A percentile compares a stretch with the other conserved stretches of the same genome.
Conservation (phyloP, 2,888 invertebrate species). For the Harpalus rufipes region DNA sequence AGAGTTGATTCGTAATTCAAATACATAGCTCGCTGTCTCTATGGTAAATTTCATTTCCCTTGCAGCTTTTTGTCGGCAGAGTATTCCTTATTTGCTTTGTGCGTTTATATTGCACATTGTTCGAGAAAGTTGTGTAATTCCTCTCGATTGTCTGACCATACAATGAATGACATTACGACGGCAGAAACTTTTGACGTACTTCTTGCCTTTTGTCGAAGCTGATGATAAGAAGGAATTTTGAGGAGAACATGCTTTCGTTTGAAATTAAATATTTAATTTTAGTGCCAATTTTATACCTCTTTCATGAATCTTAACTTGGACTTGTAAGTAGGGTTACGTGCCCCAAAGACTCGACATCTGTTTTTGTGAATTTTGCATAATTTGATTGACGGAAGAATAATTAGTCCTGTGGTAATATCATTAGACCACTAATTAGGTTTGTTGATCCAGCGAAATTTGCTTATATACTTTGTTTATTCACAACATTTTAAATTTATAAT, state of each 20-base stretch:
- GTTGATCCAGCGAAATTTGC: constrained; percentile 18
- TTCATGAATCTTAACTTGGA: constrained; percentile 47
- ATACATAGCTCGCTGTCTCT: too few species aligned
- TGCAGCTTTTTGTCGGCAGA: constrained; percentile 1
- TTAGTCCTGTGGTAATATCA: constrained; percentile 29
- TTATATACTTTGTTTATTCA: constrained; percentile 27
- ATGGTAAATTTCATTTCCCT: background rate
- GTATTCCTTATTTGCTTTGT: constrained; percentile 47
- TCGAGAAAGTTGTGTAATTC: constrained; percentile 46
- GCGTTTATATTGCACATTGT: constrained; percentile 52
- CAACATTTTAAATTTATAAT: constrained; percentile 17
- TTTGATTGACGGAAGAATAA: constrained; percentile 47
- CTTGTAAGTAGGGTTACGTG: constrained; percentile 31
- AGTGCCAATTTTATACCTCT: constrained; percentile 54
- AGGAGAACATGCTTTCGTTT: constrained; percentile 30
- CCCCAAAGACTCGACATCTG: constrained; percentile 29
- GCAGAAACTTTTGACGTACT: constrained; percentile 13
- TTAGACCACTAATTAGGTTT: constrained; percentile 41
- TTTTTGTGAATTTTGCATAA: constrained; percentile 46
- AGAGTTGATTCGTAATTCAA: too few species aligned
- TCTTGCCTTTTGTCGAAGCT: constrained; percentile 31
- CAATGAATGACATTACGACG: constrained; percentile 28
- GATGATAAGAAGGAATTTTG: constrained; percentile 47
- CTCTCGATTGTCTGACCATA: constrained; percentile 41
- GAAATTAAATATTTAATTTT: constrained; percentile 57